phyloP scores from a whole-genome alignment of 1,140 invertebrate genomes.

The Apis laboriosa region DNA sequence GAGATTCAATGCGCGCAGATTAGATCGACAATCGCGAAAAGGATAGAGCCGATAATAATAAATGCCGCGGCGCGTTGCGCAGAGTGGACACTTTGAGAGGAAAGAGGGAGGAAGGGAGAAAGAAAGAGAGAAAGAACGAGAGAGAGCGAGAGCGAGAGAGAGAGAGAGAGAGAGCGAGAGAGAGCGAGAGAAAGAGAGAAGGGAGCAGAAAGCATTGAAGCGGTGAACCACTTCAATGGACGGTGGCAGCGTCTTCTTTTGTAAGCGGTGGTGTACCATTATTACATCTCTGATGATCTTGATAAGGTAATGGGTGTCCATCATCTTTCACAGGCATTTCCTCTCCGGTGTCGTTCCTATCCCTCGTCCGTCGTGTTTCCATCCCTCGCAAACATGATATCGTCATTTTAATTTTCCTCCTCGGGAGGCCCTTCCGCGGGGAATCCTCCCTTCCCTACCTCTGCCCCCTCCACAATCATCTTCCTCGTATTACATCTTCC shows the following conservation, averaged over 20 bases:
- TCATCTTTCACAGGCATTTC: conserved; percentile 73
- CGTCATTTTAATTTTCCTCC: conserved; percentile 16
- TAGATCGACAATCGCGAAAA: conserved; percentile 52
- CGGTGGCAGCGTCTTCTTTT: conserved; percentile 58
- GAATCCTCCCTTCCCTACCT: neutral
- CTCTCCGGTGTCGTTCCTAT: conserved; percentile 57
- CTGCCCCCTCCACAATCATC: neutral
- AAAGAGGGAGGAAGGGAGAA: conserved; percentile 33
- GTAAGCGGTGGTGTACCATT: conserved; percentile 62
- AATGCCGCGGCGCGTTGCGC: neutral
- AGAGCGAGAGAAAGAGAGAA: conserved; percentile 24
- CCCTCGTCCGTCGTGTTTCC: conserved; percentile 18
- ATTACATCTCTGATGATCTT: conserved; percentile 73
- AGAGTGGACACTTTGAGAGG: neutral
- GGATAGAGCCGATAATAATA: conserved; percentile 41
- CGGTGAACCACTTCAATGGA: conserved; percentile 50
- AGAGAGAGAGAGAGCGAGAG: conserved; percentile 23
- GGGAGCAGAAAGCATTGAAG: conserved; percentile 52
- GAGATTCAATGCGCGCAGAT: conserved; percentile 44
- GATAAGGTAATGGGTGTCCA: conserved; percentile 74
- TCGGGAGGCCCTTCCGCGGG: neutral
- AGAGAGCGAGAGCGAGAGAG: conserved; percentile 15
- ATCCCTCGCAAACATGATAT: conserved; percentile 14
- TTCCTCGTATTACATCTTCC: neutral
- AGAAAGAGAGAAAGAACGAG: neutral